These are phyloP conservation scores for Lasioglossum marginatum DNA, from an alignment of 2,888 invertebrate genomes.

Conservation along the genomic window DNA sequence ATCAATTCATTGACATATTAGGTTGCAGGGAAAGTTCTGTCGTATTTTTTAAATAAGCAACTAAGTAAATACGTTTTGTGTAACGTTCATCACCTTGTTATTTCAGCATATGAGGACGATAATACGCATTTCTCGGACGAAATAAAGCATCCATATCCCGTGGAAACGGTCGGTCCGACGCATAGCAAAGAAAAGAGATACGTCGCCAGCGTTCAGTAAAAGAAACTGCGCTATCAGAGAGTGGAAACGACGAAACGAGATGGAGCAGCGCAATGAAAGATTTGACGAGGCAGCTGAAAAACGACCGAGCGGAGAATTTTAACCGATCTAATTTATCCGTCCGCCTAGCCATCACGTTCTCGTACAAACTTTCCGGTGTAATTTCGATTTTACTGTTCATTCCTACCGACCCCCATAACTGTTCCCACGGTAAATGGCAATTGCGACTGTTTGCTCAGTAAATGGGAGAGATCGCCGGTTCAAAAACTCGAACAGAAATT, in stretches of 20 bases:
- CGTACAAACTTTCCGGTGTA: constrained; percentile 32
- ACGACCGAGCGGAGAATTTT: constrained; percentile 40
- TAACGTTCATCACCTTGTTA: not conserved
- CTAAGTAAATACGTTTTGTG: not conserved
- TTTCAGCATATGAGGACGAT: not conserved
- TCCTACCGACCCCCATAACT: constrained; percentile 46
- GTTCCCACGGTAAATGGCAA: constrained; percentile 31
- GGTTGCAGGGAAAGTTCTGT: too few relatives aligned
- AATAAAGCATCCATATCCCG: not conserved
- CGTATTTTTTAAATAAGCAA: too few relatives aligned
- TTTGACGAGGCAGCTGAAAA: constrained; percentile 56
- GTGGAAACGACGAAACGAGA: not conserved
- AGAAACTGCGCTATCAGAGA: constrained; percentile 1
- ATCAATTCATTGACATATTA: too few relatives aligned
- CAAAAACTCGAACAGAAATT: constrained; percentile 24
- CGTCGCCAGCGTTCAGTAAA: not conserved
- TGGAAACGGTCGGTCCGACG: not conserved
- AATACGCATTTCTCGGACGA: not conserved
- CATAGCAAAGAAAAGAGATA: not conserved
- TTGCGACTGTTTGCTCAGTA: constrained; percentile 22
- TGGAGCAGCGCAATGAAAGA: constrained; percentile 43
- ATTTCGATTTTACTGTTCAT: constrained; percentile 56
- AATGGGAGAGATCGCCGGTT: constrained; percentile 20
- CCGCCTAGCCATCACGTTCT: not conserved
- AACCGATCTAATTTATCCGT: constrained; percentile 33